Evolutionary conservation across 1,140 invertebrate genomes (phyloP), one percentile per base, ranked within the genome.

Genomic region (Micrasema longulum): DNA sequence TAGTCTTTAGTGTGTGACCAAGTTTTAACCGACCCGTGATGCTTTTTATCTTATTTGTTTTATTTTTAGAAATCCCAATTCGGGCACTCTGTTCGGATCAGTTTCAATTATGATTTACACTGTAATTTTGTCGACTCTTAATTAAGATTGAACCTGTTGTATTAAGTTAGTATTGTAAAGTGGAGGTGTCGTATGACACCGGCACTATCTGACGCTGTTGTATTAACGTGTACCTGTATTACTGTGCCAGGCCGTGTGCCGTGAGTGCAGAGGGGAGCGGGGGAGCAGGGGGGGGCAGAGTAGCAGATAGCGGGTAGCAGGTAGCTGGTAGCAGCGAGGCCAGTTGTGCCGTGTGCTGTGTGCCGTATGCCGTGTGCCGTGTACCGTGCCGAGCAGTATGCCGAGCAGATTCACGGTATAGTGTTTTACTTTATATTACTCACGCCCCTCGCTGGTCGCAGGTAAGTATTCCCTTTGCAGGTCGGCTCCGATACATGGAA

Each of bases 161-260:
- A n/a, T n/a, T 47, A 47, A 47, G 16, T 31, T 31, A n/a, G n/a
- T n/a, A 31, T 55, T 55, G 52, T 55, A 55, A 55, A 55, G 52
- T n/a, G 2, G 11, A n/a, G 16, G 43, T 4, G 43, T 5, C 10
- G n/a, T 47, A 31, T 7, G 2, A 7, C 26, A 31, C 26, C 26
- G 3, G 26, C 14, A 18, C 20, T 48, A 20, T 2, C 11, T 48
- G 18, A 14, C 16, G 7, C 18, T 18, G n/a, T n/a, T n/a, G 18
- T 48, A 48, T 60, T 60, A 60, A 60, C 55, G 41, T 60, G 55
- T 60, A 14, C 36, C 52, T 60, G 55, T 60, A 60, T 60, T 60
- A 60, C 72, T 74, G 73, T 74, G 73, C 57, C 73, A 74, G 73
- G 73, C 73, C 52, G 73, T 36, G 68, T 62, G 69, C 68, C 50